Percentiles rank a stretch among this genome's conserved stretches.
Evolutionary conservation across 2,113 vertebrate species (phyloP).

Genomic region (Cyanistes caeruleus): DNA sequence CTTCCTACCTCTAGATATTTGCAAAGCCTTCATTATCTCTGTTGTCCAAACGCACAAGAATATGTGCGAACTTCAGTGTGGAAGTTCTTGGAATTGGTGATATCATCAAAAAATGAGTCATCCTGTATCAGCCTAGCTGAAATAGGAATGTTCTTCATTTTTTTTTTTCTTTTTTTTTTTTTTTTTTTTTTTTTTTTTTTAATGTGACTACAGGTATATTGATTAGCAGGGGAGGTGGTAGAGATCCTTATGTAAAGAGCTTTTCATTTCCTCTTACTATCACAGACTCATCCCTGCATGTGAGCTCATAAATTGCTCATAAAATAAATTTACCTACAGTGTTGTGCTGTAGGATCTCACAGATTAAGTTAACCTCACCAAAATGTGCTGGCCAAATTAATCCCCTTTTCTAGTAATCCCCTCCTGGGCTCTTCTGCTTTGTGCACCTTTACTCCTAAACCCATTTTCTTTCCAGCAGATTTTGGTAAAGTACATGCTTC

Average conservation of each 20-base stretch:
- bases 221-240: neutral
- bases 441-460: neutral
- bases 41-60: neutral
- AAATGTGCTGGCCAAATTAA: neutral
- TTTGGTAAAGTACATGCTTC: neutral
- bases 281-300: accelerated
- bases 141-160: neutral
- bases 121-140: neutral
- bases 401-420: accelerated
- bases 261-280: neutral
- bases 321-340: neutral
- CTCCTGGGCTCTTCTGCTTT: neutral
- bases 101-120: neutral
- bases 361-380: neutral
- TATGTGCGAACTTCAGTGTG: neutral
- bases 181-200: neutral
- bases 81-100: neutral
- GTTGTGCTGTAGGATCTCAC: neutral
- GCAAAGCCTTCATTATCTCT: neutral
- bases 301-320: neutral
- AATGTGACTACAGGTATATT: neutral
- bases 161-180: too few species aligned
- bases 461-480: neutral
- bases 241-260: neutral
- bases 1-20: neutral